These are phyloP conservation scores for Acanthiza pusilla DNA, from an alignment of 2,797 vertebrate genomes.

Conservation along the genomic window DNA sequence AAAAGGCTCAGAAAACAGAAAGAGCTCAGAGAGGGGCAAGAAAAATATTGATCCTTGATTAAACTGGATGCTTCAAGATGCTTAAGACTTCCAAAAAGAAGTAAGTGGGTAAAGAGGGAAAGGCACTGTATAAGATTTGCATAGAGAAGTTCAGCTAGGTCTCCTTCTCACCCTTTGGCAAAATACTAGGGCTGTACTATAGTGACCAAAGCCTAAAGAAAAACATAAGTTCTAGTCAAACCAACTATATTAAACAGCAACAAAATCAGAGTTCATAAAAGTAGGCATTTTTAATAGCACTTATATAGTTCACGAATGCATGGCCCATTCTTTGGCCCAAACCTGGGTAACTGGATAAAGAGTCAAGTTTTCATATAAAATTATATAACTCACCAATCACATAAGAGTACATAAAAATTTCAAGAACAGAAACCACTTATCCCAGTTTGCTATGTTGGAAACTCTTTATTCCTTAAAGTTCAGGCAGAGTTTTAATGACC, in stretches of 20 bases:
- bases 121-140: not conserved
- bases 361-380: not conserved
- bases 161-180: not conserved
- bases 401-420: not conserved
- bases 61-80: not conserved
- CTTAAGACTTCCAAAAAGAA: not conserved
- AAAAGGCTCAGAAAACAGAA: not conserved
- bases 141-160: not conserved
- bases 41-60: not conserved
- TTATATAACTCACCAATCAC: not conserved
- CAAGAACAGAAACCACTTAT: not conserved
- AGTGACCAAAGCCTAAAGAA: not conserved
- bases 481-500: not conserved
- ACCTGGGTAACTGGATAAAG: not conserved
- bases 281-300: accelerated
- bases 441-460: not conserved
- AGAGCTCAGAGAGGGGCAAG: not conserved
- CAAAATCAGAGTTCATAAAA: not conserved
- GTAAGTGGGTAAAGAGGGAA: not conserved
- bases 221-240: not conserved
- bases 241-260: not conserved
- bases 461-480: not conserved
- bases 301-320: not conserved
- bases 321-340: not conserved
- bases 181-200: not conserved